Evolutionary conservation across 2,888 invertebrate genomes (phyloP), one percentile per base, ranked within the genome.

Genomic region (Yponomeuta evonymella): DNA sequence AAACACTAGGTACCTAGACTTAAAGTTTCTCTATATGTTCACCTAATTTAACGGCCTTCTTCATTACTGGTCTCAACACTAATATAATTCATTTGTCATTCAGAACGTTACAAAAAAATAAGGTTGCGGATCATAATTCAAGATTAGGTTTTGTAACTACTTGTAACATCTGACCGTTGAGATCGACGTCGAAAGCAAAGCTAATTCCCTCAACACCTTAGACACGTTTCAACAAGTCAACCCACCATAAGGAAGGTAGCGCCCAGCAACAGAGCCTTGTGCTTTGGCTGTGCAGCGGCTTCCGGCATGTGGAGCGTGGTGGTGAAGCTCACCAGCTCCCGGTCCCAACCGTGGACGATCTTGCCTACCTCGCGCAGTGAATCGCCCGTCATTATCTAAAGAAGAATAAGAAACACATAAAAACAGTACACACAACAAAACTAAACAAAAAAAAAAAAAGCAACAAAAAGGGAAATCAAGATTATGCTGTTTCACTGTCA

Each of bases 221-320:
- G 63, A 15, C n/a, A 63, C 5, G 63, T 3, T 43, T 8, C 43
- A 43, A 43, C 43, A 43, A 43, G 48, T 11, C 12, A 70, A 73
- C 72, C 77, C 93, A 97, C 98, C 94, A 98, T 88, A 72, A 98
- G 91, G 88, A 98, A 97, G 0, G 96, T 94, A 68, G 97, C 95
- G 6, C 96, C 98, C 43, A 98, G 83, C 70, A 98, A 89, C 3
- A 97, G 87, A 0, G 97, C 96, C 81, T 98, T 97, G 71, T 96
- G 94, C 76, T 94, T 95, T 1, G 95, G 94, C 78, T 96, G 95
- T 30, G 95, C 93, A 69, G 95, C 95, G 0, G 90, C 79, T 75
- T 94, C 93, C 0, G 97, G 96, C 80, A 97, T 96, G 69, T 94
- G 94, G 64, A 98, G 87, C 70, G 95, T 95, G 73, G 97, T 94